Percentiles rank a stretch among this genome's conserved stretches.
These are phyloP conservation scores for Latrodectus elegans DNA, from an alignment of 2,888 invertebrate genomes.

Conservation along the genomic window DNA sequence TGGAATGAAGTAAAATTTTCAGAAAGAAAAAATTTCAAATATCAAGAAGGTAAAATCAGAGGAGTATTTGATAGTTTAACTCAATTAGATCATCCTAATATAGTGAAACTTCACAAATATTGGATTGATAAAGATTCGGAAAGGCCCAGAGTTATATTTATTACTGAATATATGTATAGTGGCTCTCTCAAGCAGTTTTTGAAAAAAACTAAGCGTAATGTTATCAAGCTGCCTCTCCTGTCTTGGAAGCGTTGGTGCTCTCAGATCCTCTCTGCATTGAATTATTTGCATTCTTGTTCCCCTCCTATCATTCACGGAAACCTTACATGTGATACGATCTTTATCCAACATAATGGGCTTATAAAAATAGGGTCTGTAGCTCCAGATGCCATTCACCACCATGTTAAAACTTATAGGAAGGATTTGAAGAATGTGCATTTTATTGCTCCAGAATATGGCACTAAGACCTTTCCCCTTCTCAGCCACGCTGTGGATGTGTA, in stretches of 20 bases:
- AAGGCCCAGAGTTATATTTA: conserved; percentile 98
- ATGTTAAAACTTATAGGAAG: conserved; percentile 89
- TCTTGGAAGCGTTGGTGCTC: conserved; percentile 99
- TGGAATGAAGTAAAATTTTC: conserved; percentile 99
- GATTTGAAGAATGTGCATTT: conserved; percentile 98
- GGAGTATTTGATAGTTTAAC: conserved; percentile 98
- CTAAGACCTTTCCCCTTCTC: conserved; percentile 79
- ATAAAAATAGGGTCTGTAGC: conserved; percentile 99
- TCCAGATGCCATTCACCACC: conserved; percentile 99
- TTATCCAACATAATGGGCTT: conserved; percentile 99
- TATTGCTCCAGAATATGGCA: conserved; percentile 97
- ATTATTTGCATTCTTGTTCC: conserved; percentile 99
- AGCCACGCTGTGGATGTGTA: conserved; percentile 98
- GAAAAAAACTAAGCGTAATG: conserved; percentile 96
- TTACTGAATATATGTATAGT: conserved; percentile 99
- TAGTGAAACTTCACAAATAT: conserved; percentile 99
- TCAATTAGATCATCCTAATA: conserved; percentile 97
- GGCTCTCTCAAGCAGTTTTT: conserved; percentile 99
- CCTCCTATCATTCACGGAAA: conserved; percentile 98
- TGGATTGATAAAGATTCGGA: conserved; percentile 99
- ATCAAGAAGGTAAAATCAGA: conserved; percentile 97
- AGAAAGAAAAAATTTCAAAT: conserved; percentile 97
- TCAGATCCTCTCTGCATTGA: conserved; percentile 97
- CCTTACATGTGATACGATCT: conserved; percentile 99
- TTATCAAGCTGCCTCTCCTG: conserved; percentile 87